A percentile compares a stretch with the other conserved stretches of the same genome.
phyloP scores from a whole-genome alignment of 2,113 vertebrate species.

The Coturnix japonica region DNA sequence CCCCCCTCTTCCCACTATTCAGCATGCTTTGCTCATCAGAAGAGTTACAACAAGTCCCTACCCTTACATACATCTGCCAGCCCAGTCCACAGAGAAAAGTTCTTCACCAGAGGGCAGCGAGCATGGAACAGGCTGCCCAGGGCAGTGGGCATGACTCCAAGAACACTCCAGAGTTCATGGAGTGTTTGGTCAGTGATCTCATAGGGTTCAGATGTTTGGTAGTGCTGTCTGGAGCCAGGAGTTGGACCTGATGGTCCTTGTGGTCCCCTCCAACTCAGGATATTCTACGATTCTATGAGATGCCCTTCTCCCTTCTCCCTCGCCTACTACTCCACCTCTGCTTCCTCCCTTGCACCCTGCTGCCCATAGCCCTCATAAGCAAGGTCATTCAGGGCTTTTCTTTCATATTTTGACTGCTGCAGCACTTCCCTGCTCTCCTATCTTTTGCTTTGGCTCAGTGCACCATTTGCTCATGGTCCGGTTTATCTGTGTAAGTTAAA shows the following conservation, averaged over 20 bases:
- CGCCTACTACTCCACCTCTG: not conserved
- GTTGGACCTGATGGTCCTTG: too few species aligned
- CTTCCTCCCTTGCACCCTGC: not conserved
- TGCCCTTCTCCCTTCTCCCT: not conserved
- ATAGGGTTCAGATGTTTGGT: too few species aligned
- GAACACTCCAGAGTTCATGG: too few species aligned
- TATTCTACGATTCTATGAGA: too few species aligned
- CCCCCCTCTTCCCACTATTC: constrained; percentile 17
- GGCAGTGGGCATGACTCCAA: too few species aligned
- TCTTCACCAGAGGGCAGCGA: too few species aligned
- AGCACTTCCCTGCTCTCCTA: not conserved
- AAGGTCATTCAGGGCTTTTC: not conserved
- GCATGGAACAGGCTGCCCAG: too few species aligned
- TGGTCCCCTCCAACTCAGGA: too few species aligned
- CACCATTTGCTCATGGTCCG: not conserved
- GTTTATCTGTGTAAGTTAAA: not conserved
- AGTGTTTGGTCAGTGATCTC: too few species aligned
- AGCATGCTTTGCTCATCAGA: not conserved
- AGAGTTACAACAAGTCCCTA: not conserved
- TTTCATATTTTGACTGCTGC: not conserved
- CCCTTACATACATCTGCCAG: not conserved
- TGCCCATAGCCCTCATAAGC: not conserved
- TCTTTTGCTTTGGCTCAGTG: not conserved
- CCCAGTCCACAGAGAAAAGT: not conserved
- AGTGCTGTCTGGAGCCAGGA: too few species aligned